Base-by-base conservation (phyloP, 1,140 invertebrate genomes). In the Metopolophium dirhodum region DNA sequence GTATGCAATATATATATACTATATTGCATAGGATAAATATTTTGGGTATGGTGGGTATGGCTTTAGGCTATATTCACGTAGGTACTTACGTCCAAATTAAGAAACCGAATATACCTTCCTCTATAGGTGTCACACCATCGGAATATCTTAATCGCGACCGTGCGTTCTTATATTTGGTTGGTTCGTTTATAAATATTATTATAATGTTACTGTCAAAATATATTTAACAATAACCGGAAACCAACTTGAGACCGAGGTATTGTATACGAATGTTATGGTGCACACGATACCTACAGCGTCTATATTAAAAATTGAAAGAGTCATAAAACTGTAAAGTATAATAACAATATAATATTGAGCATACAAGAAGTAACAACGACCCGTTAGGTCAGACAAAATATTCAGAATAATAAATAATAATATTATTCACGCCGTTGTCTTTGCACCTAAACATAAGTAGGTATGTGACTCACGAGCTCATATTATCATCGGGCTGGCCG, bases 191-290 rank as follows among this genome's bases (percentile, higher is more conserved):
- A 51, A 51, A 37, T 22, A 54, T 22, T 54, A 54, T 88, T 51
- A 49, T 30, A 49, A 47, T 87, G 30, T 87, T n/a, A 87, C 85
- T 49, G 85, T 87, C 85, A 87, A 87, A 87, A 49, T 47, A 47
- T 86, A 49, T 87, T 41, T 51, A 88, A 88, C 87, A 88, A 88
- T 88, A 88, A 88, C 87, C 87, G 87, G 87, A 88, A 88, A 88
- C 87, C 87, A n/a, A 88, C n/a, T 35, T 35, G 30, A 37, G 37
- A 54, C 61, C 61, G 61, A n/a, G 30, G 61, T 77, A 77, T 77
- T 77, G 14, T n/a, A 54, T 54, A 77, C 14, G n/a, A 88, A 22
- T 23, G 22, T 54, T 22, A 0, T 7, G 51, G 1, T 35, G 86
- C n/a, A 14, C 86, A 51, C n/a, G 47, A 51, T 51, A 51, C 47